phyloP scores from a whole-genome alignment of 2,797 vertebrate species.

The Argya squamiceps region DNA sequence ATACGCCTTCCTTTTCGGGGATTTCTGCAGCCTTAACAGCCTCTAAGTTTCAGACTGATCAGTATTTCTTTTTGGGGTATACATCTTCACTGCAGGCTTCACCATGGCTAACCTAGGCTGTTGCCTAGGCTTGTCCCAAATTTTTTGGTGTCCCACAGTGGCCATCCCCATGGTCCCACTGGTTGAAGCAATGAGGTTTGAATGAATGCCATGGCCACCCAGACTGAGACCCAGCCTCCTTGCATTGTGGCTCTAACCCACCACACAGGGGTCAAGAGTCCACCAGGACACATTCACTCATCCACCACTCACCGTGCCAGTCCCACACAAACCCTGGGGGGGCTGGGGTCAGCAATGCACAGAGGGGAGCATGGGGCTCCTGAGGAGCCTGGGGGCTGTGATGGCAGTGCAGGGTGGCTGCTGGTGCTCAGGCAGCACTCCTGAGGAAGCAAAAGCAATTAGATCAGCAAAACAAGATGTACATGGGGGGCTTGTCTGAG shows the following conservation, averaged over 20 bases:
- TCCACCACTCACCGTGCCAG: not conserved
- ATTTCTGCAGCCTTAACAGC: not conserved
- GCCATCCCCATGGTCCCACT: not conserved
- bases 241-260: not conserved
- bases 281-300: not conserved
- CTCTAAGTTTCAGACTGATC: not conserved
- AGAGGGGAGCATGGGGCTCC: not conserved
- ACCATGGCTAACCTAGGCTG: not conserved
- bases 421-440: not conserved
- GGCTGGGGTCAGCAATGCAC: too few relatives aligned
- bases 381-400: not conserved
- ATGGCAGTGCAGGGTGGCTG: not conserved
- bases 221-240: not conserved
- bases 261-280: accelerated
- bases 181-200: not conserved
- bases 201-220: accelerated
- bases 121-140: not conserved
- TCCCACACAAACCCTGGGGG: not conserved
- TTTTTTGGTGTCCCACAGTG: not conserved
- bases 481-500: not conserved
- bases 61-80: not conserved
- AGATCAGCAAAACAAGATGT: not conserved
- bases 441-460: not conserved
- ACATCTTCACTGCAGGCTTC: not conserved
- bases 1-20: not conserved